A percentile compares a stretch with the other conserved stretches of the same genome.
These are phyloP conservation scores for Papilio glaucus DNA, from an alignment of 1,140 invertebrate species.

Conservation along the genomic window DNA sequence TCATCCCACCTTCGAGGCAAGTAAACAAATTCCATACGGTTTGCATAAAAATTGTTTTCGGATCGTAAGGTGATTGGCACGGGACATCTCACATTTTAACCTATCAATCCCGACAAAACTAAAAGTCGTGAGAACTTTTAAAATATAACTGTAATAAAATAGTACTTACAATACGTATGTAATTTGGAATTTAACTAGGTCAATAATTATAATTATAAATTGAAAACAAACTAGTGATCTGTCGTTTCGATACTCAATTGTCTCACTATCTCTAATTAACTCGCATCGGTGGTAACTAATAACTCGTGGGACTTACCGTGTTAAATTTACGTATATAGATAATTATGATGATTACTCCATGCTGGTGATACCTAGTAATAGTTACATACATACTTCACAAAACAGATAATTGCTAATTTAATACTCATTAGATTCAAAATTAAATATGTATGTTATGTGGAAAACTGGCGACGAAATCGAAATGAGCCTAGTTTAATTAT, in stretches of 20 bases:
- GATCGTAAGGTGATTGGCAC: no score
- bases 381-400: neutral
- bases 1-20: no score
- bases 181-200: neutral
- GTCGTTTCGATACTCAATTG: neutral
- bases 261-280: neutral
- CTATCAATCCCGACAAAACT: neutral
- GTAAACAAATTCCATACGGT: no score
- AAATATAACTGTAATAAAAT: neutral
- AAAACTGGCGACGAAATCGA: no score
- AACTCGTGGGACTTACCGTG: neutral
- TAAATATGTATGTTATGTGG: no score
- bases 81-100: neutral
- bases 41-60: no score
- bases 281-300: neutral
- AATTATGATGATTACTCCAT: neutral
- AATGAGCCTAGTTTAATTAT: no score
- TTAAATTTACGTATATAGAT: slow-evolving; percentile 3
- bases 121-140: neutral
- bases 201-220: neutral
- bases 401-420: neutral
- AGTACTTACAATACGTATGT: no score
- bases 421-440: neutral
- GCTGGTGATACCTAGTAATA: neutral
- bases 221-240: neutral